Evolutionary conservation across 2,113 vertebrate species (phyloP), one percentile per base, ranked within the genome.

Genomic region (Apodemus speciosus): DNA sequence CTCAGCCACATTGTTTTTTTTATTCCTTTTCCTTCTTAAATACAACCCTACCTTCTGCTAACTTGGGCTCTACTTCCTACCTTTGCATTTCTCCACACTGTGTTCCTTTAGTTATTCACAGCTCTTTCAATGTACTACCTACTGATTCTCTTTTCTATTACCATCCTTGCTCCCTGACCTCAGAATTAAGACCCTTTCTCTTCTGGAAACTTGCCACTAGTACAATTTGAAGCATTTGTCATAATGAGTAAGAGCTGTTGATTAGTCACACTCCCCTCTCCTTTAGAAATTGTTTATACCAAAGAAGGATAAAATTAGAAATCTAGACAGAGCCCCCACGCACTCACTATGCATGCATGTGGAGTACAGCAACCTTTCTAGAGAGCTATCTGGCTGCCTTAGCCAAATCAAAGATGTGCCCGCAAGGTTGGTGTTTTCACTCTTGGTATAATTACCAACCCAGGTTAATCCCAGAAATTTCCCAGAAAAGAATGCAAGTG

Each of bases 241-340:
- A 71, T 64, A 40, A 90, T 95, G 92, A 89, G 9, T 73, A 80
- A 43, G 49, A 84, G 13, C 2, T 83, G 6, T 75, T 79, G 53
- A 79, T 91, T 92, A 38, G 9, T 72, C 76, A 27, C 43, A 91
- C 2, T 35, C 32, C 7, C 40, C n/a, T 72, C 30, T 92, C 40
- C 35, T 92, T 94, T 73, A 79, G 23, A 91, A 62, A 40, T 20
- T 60, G 0, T 77, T 77, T 66, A 69, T 87, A 40, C 3, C 2
- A 89, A 56, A 64, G 60, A 86, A 81, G 83, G 21, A 73, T 51
- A 76, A 38, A 77, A 79, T 56, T 62, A 87, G 71, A 87, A 89
- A 60, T 2, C 35, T 71, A 15, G 35, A n/a, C 73, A 75, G 58
- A 90, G 9, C 15, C 13, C 13, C 53, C 53, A 56, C 21, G 43